Percentiles rank a stretch among this genome's conserved stretches.
These are phyloP conservation scores for Nothoprocta pentlandii DNA, from an alignment of 2,113 vertebrate genomes.

Conservation along the genomic window DNA sequence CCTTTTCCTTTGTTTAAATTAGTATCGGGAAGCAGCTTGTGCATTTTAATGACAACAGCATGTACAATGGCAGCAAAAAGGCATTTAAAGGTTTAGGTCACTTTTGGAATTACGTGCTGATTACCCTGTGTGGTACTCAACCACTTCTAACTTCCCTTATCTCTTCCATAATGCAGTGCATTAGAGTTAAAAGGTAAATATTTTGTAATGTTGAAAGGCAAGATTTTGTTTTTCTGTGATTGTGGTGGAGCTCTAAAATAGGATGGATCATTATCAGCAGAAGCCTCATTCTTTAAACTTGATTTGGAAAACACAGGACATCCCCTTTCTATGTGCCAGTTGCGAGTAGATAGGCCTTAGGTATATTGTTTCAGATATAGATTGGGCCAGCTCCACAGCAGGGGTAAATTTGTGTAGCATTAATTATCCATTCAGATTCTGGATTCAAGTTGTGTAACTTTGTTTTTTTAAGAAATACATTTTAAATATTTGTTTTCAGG, in stretches of 20 bases:
- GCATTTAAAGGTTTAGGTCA: conserved; percentile 7
- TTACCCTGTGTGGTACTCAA: not conserved
- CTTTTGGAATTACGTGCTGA: not conserved
- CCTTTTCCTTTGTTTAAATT: not conserved
- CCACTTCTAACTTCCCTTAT: not conserved
- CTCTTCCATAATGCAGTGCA: not conserved
- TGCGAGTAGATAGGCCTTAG: not conserved
- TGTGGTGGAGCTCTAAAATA: not conserved
- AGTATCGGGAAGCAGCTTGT: not conserved
- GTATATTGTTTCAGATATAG: not conserved
- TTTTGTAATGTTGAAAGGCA: not conserved
- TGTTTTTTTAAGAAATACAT: not conserved
- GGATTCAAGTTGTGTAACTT: not conserved
- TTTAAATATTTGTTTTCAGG: not conserved
- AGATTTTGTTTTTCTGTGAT: not conserved
- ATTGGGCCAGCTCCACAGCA: accelerated
- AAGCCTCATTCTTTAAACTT: not conserved
- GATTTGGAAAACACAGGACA: not conserved
- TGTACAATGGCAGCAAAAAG: not conserved
- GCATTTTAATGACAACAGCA: not conserved
- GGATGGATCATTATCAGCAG: not conserved
- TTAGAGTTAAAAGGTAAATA: not conserved
- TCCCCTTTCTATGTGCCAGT: not conserved
- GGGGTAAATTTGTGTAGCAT: not conserved
- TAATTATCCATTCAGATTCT: not conserved